phyloP scores from a whole-genome alignment of 2,888 invertebrate genomes.

The Hydraecia micacea region DNA sequence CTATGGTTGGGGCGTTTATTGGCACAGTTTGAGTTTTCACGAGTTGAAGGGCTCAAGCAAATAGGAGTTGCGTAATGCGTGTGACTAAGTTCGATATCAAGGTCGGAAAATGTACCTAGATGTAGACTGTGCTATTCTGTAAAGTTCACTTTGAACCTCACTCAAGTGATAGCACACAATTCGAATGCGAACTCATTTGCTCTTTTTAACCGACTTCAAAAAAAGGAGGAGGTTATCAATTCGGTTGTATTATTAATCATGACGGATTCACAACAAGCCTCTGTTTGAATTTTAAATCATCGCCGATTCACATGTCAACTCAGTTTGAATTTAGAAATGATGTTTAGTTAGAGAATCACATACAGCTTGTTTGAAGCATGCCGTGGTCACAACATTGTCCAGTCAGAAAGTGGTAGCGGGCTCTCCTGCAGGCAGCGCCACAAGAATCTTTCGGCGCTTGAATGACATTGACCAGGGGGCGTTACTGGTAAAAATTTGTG shows the following conservation, averaged over 20 bases:
- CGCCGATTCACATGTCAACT: too few species aligned
- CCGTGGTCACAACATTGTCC: too few species aligned
- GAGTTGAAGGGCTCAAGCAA: slow-evolving; percentile 30
- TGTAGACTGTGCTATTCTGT: background rate
- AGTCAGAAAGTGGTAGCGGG: too few species aligned
- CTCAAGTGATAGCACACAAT: background rate
- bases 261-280: background rate
- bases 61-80: background rate
- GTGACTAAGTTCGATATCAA: background rate
- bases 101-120: background rate
- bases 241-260: too few species aligned
- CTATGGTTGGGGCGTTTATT: slow-evolving; percentile 48
- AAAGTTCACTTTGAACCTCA: background rate
- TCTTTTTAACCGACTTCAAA: background rate
- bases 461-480: too few species aligned
- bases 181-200: background rate
- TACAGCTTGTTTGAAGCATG: too few species aligned
- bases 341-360: too few species aligned
- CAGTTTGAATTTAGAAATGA: too few species aligned
- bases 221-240: too few species aligned
- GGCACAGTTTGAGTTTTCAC: slow-evolving; percentile 53
- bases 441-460: too few species aligned
- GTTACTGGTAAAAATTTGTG: too few species aligned
- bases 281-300: background rate
- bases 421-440: too few species aligned